These are phyloP conservation scores for Dermolepida albohirtum DNA, from an alignment of 2,888 invertebrate species.

Conservation along the genomic window DNA sequence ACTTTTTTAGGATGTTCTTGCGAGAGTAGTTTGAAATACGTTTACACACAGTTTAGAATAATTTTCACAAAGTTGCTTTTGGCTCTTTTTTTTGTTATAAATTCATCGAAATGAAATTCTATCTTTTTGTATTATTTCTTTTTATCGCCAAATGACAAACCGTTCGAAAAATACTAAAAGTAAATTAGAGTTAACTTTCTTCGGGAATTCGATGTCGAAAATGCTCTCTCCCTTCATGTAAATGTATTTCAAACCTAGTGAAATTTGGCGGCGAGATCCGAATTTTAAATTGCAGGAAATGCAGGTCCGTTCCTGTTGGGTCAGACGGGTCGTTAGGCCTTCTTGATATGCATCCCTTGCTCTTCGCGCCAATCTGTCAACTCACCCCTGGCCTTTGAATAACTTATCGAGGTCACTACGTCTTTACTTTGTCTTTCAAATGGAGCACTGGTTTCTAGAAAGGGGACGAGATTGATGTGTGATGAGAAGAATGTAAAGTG, in stretches of 20 bases:
- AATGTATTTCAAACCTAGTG: conserved; percentile 22
- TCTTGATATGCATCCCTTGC: conserved; percentile 53
- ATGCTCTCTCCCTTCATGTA: conserved; percentile 24
- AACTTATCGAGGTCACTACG: conserved; percentile 50
- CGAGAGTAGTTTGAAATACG: neutral
- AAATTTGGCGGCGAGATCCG: conserved; percentile 33
- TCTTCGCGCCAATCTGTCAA: conserved; percentile 55
- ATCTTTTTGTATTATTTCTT: neutral
- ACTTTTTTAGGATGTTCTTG: neutral
- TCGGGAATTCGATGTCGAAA: conserved; percentile 10
- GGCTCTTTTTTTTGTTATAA: too few relatives aligned
- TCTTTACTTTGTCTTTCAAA: conserved; percentile 43
- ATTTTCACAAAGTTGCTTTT: too few relatives aligned
- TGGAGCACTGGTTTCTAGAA: conserved; percentile 28
- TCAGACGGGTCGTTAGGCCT: conserved; percentile 48
- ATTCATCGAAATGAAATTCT: too few relatives aligned
- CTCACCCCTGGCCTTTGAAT: conserved; percentile 52
- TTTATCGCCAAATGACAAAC: neutral
- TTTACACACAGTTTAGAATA: neutral
- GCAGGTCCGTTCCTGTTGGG: conserved; percentile 32
- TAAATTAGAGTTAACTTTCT: conserved; percentile 26
- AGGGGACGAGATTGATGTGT: conserved; percentile 11
- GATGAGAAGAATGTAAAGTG: conserved; percentile 24
- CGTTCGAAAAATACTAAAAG: neutral
- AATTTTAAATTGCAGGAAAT: conserved; percentile 38